phyloP scores from a whole-genome alignment of 1,140 invertebrate genomes.

The Tetranychus cinnabarinus region DNA sequence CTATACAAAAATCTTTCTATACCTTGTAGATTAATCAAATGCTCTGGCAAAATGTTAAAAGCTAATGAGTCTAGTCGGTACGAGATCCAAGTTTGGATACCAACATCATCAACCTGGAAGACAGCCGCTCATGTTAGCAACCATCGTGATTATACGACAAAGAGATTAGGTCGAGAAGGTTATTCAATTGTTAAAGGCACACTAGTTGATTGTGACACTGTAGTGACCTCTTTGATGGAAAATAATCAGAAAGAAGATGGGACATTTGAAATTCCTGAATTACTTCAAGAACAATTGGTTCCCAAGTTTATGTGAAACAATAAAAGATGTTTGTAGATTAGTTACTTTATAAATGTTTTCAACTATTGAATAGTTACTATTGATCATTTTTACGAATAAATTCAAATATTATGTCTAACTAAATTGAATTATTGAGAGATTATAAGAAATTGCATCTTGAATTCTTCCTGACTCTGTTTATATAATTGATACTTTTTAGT shows the following conservation, averaged over 20 bases:
- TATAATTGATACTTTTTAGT: too few relatives aligned
- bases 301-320: too few relatives aligned
- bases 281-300: background rate
- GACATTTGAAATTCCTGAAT: background rate
- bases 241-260: background rate
- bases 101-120: background rate
- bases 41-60: background rate
- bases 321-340: too few relatives aligned
- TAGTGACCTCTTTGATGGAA: background rate
- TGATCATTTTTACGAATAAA: too few relatives aligned
- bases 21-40: background rate
- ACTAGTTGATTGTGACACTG: background rate
- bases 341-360: too few relatives aligned
- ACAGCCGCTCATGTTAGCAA: background rate
- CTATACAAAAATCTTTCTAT: background rate
- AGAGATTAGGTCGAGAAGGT: background rate
- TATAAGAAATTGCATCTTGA: too few relatives aligned
- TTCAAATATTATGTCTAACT: too few relatives aligned
- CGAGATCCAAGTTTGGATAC: background rate
- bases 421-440: too few relatives aligned
- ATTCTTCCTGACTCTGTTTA: too few relatives aligned
- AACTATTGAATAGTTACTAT: too few relatives aligned
- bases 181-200: background rate
- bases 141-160: background rate
- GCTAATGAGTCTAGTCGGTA: background rate